Conservation (phyloP, 2,113 vertebrate species). For the Odobenus rosmarus region DNA sequence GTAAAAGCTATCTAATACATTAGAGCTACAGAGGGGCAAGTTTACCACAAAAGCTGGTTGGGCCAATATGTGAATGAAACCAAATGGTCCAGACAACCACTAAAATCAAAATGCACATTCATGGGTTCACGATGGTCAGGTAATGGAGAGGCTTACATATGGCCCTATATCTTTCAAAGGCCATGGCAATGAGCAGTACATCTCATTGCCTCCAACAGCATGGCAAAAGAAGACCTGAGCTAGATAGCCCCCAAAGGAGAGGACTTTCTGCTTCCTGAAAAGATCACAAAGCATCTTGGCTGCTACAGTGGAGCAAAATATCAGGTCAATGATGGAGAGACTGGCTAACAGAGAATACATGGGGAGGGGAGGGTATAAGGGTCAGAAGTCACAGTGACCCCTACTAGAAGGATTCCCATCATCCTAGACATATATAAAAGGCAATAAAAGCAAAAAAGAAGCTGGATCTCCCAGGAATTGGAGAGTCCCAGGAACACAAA, state of each 20-base stretch:
- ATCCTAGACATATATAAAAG: slow-evolving; percentile 55
- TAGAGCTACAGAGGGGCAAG: slow-evolving; percentile 61
- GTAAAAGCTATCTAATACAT: slow-evolving; percentile 60
- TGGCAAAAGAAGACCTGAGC: slow-evolving; percentile 61
- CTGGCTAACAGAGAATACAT: slow-evolving; percentile 67
- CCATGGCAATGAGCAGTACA: slow-evolving; percentile 55
- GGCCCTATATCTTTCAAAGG: slow-evolving; percentile 60
- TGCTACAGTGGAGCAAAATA: slow-evolving; percentile 55
- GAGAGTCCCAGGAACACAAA: slow-evolving; percentile 69
- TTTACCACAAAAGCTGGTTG: slow-evolving; percentile 53
- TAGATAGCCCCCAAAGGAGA: slow-evolving; percentile 53
- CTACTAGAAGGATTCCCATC: slow-evolving; percentile 58
- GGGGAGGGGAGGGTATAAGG: background rate
- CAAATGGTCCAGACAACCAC: slow-evolving; percentile 28
- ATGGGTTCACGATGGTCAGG: slow-evolving; percentile 34
- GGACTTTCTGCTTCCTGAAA: slow-evolving; percentile 35
- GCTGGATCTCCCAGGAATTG: slow-evolving; percentile 53
- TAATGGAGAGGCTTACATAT: slow-evolving; percentile 56
- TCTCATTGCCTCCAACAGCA: slow-evolving; percentile 32
- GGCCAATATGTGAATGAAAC: slow-evolving; percentile 19
- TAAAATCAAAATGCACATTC: slow-evolving; percentile 24
- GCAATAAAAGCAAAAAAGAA: slow-evolving; percentile 56
- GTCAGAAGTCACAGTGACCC: slow-evolving; percentile 48
- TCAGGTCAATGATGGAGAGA: slow-evolving; percentile 63
- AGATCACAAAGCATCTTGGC: slow-evolving; percentile 63